Percentiles rank a stretch among this genome's conserved stretches.
Evolutionary conservation across 2,113 vertebrate species (phyloP).

Genomic region (Scomber colias): DNA sequence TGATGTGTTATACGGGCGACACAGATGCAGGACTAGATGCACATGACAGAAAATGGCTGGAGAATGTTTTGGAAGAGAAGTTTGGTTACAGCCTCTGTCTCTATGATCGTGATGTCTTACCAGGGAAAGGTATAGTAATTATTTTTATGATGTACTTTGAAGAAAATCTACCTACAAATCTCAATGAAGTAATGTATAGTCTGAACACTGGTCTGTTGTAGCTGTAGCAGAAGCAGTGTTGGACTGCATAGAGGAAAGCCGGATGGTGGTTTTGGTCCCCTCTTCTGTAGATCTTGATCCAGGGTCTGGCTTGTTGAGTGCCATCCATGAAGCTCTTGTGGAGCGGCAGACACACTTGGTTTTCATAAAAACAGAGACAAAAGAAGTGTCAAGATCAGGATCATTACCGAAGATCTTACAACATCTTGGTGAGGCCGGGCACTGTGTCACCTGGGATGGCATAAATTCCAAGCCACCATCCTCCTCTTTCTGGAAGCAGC

Average conservation of each 20-base stretch:
- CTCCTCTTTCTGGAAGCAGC: slow-evolving; percentile 92
- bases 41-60: slow-evolving; percentile 54
- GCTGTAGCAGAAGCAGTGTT: slow-evolving; percentile 88
- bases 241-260: slow-evolving; percentile 87
- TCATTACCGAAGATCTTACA: slow-evolving; percentile 85
- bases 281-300: slow-evolving; percentile 76
- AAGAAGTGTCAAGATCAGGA: slow-evolving; percentile 23
- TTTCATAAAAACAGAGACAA: slow-evolving; percentile 85
- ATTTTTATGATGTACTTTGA: not conserved
- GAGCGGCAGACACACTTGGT: slow-evolving; percentile 89
- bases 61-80: slow-evolving; percentile 67
- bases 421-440: slow-evolving; percentile 84
- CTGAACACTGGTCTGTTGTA: slow-evolving; percentile 50
- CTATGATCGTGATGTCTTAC: slow-evolving; percentile 76
- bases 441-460: slow-evolving; percentile 87
- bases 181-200: not conserved
- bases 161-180: not conserved
- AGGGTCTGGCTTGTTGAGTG: slow-evolving; percentile 84
- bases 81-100: slow-evolving; percentile 81
- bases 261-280: slow-evolving; percentile 89
- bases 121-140: slow-evolving; percentile 70
- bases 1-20: slow-evolving; percentile 71
- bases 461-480: slow-evolving; percentile 74
- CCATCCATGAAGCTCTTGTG: slow-evolving; percentile 90
- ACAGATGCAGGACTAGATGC: slow-evolving; percentile 43